Evolutionary conservation across 2,888 invertebrate species (phyloP).

Genomic region (Bimastos eiseni): DNA sequence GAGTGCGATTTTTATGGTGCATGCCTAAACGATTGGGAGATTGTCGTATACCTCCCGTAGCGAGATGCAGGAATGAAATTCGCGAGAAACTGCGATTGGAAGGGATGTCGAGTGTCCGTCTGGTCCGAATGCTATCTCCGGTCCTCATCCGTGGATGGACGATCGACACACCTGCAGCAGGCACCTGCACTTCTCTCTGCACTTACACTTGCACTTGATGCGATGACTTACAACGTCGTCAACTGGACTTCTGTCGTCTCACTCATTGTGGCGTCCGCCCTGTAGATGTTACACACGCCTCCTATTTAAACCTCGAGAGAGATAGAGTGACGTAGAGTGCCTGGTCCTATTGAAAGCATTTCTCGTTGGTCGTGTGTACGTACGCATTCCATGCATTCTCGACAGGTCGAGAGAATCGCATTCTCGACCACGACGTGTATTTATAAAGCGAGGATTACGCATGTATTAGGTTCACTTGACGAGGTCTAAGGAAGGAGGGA

Average conservation of each 20-base stretch:
- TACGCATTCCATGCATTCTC: neutral
- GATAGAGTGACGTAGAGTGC: neutral
- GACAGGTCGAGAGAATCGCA: neutral
- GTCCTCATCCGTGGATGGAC: neutral
- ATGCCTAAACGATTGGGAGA: neutral
- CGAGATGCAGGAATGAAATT: neutral
- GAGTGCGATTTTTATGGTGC: slow-evolving; percentile 4
- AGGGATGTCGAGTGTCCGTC: neutral
- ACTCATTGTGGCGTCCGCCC: neutral
- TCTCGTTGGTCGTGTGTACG: neutral
- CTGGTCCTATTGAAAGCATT: neutral
- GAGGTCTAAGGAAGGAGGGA: neutral
- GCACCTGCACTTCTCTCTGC: neutral
- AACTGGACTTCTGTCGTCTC: neutral
- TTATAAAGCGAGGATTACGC: slow-evolving; percentile 8
- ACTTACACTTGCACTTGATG: neutral
- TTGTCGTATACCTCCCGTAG: neutral
- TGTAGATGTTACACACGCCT: no score
- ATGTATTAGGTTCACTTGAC: neutral
- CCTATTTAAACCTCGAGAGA: neutral
- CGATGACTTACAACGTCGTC: neutral
- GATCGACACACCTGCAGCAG: neutral
- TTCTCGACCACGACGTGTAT: neutral
- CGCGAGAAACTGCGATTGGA: neutral
- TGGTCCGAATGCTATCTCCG: neutral